Base-by-base conservation (phyloP, 2,113 vertebrate species). In the Malaclemys terrapin region DNA sequence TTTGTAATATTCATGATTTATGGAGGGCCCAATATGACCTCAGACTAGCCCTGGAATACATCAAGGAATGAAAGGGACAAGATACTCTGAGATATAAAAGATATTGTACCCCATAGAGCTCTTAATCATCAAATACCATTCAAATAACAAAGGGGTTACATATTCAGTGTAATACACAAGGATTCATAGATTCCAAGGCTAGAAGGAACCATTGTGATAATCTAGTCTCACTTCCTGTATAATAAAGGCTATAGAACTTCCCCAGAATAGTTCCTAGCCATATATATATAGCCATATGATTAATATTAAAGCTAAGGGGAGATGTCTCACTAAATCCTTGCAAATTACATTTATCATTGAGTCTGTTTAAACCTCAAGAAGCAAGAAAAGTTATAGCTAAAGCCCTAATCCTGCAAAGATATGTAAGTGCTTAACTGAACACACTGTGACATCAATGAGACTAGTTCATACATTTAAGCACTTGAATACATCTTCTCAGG, bases 201-300 rank as follows among this genome's bases (percentile, higher is more conserved):
- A 72, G n/a, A 72, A 72, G 65, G 65, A 16, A 19, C 35, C 19
- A 72, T 20, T 38, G 35, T 72, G 65, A 22, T 38, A 72, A 72
- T 72, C 65, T 72, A 38, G 16, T 38, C 19, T 72, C n/a, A 72
- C n/a, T 72, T 72, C 35, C n/a, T 38, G 9, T 72, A 72, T 72
- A 72, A 72, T 38, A 72, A 19, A 38, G 17, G n/a, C 17, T 9
- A 22, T 38, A 38, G 65, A 38, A 72, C 65, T 72, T 72, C n/a
- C 35, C 8, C n/a, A 38, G 65, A 72, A 22, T 72, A 20, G 38
- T 9, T 22, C n/a, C 19, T 20, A 38, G n/a, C 65, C 19, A 72
- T 72, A 65, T n/a, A 4, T n/a, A 69, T 13, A 20, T 9, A 84
- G 9, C 27, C 0, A 0, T 56, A 35, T 72, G 8, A 5, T 91